Evolutionary conservation across 2,113 vertebrate genomes (phyloP), one percentile per base, ranked within the genome.

Genomic region (Struthidea cinerea): DNA sequence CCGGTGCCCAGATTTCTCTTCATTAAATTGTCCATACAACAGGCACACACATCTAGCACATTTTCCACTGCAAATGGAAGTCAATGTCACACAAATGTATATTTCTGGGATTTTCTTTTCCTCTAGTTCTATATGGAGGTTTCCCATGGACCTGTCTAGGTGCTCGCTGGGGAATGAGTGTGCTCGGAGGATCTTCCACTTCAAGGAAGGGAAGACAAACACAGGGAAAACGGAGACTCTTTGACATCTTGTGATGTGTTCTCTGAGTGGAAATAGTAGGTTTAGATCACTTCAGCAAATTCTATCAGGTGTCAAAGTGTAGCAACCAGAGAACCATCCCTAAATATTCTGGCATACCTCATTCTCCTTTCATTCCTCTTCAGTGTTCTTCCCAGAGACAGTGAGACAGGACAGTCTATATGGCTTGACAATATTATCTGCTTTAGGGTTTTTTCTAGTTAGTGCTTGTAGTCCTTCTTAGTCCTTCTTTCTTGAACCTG

Each of bases 321-420:
- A 69, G 61, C 26, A 41, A 33, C 24, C 1, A 0, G 37, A 87
- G 37, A 97, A 93, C 64, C 84, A 64, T 73, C 76, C 84, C 69
- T 39, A 65, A 75, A 89, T 89, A 94, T 85, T 87, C 63, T 28
- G 37, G n/a, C 24, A 65, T 14, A 60, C 30, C 44, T 24, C 33
- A 64, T 47, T 80, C 61, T 53, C 76, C 89, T 83, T 94, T 94
- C 60, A 49, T 92, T 96, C 79, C 60, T 96, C 90, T 84, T 74
- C 35, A 61, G 41, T 33, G 53, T 57, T 96, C 52, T 97, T 84
- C 87, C 84, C 84, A 92, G 71, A 96, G 77, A 82, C 57, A 88
- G 59, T 79, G 39, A 50, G 92, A 94, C 39, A 95, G 89, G 79
- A 27, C 68, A 92, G 39, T 87, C 64, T 64, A 65, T 85, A 49